Conservation (phyloP, 1,140 invertebrate genomes). For the Schlechtendalia chinensis region DNA sequence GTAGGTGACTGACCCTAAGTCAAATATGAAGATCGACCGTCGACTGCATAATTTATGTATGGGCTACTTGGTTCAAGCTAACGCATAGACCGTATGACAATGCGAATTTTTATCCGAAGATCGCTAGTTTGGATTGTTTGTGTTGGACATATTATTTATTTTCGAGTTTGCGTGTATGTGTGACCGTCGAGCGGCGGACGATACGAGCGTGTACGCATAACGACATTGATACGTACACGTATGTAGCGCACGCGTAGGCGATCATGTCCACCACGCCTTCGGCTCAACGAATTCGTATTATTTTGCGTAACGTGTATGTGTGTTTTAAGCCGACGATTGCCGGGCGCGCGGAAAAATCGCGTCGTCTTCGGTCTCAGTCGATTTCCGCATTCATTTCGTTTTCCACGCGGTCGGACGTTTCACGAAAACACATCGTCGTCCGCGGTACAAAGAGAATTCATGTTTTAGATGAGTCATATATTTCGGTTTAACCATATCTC, state of each 20-base stretch:
- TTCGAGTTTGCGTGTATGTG: too few relatives aligned
- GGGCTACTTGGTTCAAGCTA: not conserved
- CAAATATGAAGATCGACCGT: not conserved
- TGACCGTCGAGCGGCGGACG: too few relatives aligned
- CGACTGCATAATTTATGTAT: not conserved
- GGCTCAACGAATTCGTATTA: not conserved
- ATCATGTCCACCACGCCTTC: too few relatives aligned
- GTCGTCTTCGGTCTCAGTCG: not conserved
- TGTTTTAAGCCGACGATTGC: too few relatives aligned
- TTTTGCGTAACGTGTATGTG: not conserved
- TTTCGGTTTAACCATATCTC: not conserved
- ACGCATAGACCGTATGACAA: not conserved
- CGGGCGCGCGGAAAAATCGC: too few relatives aligned
- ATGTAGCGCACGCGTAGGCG: not conserved
- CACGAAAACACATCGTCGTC: not conserved
- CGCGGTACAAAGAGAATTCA: not conserved
- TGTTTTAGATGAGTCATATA: conserved; percentile 6
- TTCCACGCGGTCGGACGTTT: too few relatives aligned
- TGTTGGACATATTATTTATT: not conserved
- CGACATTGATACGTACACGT: not conserved
- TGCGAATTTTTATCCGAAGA: not conserved
- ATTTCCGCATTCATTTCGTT: not conserved
- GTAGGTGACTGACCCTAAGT: not conserved
- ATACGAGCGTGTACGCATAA: too few relatives aligned
- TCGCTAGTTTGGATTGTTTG: not conserved